phyloP scores from a whole-genome alignment of 2,113 vertebrate species.

The Pimephales promelas region DNA sequence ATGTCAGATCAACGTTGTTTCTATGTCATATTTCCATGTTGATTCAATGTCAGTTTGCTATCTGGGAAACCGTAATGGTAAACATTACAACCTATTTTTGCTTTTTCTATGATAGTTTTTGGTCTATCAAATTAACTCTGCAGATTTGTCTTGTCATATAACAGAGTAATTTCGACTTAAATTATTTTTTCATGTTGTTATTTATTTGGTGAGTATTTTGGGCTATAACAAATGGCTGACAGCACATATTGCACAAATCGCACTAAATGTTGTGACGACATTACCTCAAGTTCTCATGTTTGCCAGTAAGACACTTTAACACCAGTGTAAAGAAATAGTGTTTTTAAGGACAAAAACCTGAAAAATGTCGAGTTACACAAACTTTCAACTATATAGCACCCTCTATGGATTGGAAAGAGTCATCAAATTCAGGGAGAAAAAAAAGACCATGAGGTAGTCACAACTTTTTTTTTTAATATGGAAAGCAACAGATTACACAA shows the following conservation, averaged over 20 bases:
- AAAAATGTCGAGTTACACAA: background rate
- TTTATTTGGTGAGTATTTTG: background rate
- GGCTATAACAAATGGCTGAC: background rate
- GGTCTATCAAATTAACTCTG: background rate
- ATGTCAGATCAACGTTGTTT: too few species aligned
- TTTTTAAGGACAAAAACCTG: background rate
- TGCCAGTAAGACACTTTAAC: too few species aligned
- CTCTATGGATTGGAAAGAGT: background rate
- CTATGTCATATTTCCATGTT: too few species aligned
- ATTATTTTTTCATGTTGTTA: background rate
- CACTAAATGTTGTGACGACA: background rate
- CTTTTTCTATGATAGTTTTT: background rate
- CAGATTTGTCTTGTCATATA: background rate
- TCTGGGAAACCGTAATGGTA: too few species aligned
- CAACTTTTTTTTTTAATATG: slow-evolving; percentile 63
- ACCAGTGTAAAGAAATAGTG: background rate
- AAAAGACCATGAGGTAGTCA: slow-evolving; percentile 22
- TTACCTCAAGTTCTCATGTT: too few species aligned
- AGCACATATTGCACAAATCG: background rate
- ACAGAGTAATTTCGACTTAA: background rate
- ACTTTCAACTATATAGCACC: background rate
- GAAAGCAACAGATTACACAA: slow-evolving; percentile 69
- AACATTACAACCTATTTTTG: background rate
- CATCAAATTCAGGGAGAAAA: background rate
- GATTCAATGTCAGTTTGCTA: too few species aligned